Conservation (phyloP, 2,113 vertebrate genomes). For the Triplophysa siluroides region DNA sequence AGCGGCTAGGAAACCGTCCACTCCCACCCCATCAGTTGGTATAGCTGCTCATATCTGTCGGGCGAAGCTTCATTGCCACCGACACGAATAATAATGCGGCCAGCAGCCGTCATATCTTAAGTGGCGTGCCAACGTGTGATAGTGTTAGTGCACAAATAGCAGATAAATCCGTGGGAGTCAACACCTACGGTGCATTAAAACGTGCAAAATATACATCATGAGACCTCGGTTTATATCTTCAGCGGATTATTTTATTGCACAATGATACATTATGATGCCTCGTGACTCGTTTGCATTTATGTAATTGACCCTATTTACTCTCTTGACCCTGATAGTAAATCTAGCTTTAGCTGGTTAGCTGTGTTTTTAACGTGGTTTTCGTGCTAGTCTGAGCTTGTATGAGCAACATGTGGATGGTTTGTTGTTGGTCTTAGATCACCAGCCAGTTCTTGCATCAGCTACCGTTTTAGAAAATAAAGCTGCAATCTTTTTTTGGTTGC, state of each 20-base stretch:
- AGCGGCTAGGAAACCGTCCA: conserved; percentile 15
- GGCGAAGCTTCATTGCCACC: conserved; percentile 40
- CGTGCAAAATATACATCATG: not conserved
- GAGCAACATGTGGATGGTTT: no score
- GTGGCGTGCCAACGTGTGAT: not conserved
- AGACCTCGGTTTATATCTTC: not conserved
- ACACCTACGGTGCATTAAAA: not conserved
- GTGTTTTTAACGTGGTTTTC: no score
- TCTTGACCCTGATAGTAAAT: no score
- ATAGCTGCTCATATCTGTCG: conserved; percentile 15
- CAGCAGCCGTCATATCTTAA: not conserved
- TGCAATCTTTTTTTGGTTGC: no score
- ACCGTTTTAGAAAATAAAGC: no score
- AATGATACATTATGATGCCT: not conserved
- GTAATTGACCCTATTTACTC: no score
- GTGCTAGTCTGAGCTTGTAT: no score
- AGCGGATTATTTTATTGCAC: not conserved
- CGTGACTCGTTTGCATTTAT: not conserved
- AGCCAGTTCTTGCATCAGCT: no score
- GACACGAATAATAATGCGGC: conserved; percentile 35
- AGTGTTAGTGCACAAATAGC: not conserved
- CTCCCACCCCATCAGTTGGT: not conserved
- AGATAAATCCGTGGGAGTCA: not conserved
- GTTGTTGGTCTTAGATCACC: no score
- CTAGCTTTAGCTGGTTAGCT: no score